Evolutionary conservation across 2,113 vertebrate species (phyloP), one percentile per base, ranked within the genome.

Genomic region (Osmerus eperlanus): DNA sequence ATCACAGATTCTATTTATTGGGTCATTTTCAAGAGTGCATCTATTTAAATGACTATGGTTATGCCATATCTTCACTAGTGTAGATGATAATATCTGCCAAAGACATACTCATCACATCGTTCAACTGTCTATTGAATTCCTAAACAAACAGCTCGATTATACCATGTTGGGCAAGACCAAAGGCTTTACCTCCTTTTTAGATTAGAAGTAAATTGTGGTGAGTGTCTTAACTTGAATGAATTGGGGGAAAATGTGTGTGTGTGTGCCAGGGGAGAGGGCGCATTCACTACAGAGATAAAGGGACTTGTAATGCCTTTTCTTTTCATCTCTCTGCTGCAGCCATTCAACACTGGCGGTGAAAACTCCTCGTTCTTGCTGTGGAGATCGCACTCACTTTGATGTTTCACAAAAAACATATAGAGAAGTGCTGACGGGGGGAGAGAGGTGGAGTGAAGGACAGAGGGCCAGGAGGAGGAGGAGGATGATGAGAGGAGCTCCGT

Each of bases 131-230:
- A 29, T 16, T 62, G 60, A 62, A 18, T 29, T 15, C 59, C 59
- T 61, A 61, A 61, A 62, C 60, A 62, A 16, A 62, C 60, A 62
- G 16, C 60, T 62, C 25, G 16, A 15, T 16, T 62, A 62, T 14
- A 29, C 14, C 7, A 47, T 12, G 7, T 9, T 47, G 25, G 60
- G 21, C 23, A 28, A 28, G 58, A 60, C 23, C 7, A 25, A 19
- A 62, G 19, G 60, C 60, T 28, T 29, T 4, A 23, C 21, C 58
- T 60, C 9, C 19, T 21, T 21, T 62, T 62, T 23, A 62, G 29
- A 62, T 47, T 47, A 47, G 9, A 47, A 47, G 41, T 47, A 12
- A 47, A 47, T 47, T 12, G 41, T 9, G 41, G 41, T 12, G 7
- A 47, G 41, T 47, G 9, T 11, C 9, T 47, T 47, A 0, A 12